Base-by-base conservation (phyloP, 2,888 invertebrate species). In the Epirrita christyi region DNA sequence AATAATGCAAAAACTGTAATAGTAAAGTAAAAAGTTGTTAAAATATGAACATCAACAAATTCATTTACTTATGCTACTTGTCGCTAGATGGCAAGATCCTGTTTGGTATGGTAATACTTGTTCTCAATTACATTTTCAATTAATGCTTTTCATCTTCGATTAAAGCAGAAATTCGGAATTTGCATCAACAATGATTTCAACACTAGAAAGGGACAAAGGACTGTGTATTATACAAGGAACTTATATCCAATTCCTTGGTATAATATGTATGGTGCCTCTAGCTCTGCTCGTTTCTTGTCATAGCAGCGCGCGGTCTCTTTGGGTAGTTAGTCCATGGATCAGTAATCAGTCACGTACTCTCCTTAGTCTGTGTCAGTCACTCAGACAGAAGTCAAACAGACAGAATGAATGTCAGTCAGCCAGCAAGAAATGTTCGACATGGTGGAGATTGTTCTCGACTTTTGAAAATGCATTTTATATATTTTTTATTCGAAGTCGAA, bases 381-480 rank as follows among this genome's bases (percentile, higher is more conserved):
- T 36, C 36, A 29, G 13, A 11, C 42, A 43, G 36, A 11, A 10
- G 36, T 40, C 7, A 27, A 42, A n/a, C 4, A 4, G 32, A 10
- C n/a, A 38, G 11, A 36, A 45, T 28, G 28, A 40, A n/a, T 13
- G 21, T 27, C 21, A 34, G 40, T 14, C 40, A 40, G n/a, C n/a
- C 14, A 63, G 58, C 64, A 71, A 29, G 44, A 70, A 40, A 37
- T 70, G 69, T 63, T n/a, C n/a, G n/a, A n/a, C n/a, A n/a, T n/a
- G n/a, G n/a, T 66, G 72, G 58, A 76, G 86, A 90, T 86, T 89
- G 85, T 88, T 88, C 87, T 88, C 79, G 88, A 88, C 71, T 80
- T 78, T 78, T 74, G 66, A 80, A 73, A 78, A 80, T 80, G 78
- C 61, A 61, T 71, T 78, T 78, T 75, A 62, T 75, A 75, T 68